These are phyloP conservation scores for Fissipunctia ypsillon DNA, from an alignment of 2,888 invertebrate species.

Conservation along the genomic window DNA sequence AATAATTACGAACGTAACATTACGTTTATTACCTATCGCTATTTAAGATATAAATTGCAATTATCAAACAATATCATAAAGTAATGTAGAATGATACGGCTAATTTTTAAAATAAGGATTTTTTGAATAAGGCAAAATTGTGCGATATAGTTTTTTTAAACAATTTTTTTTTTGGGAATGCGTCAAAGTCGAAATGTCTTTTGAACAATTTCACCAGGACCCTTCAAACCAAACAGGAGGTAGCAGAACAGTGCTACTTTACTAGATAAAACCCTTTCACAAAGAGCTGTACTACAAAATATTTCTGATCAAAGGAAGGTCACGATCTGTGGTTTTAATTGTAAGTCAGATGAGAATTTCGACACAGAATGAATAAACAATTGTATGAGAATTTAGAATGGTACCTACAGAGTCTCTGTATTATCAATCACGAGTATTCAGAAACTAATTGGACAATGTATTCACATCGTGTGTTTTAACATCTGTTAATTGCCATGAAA, in stretches of 20 bases:
- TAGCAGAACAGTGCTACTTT: not conserved
- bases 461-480: constrained; percentile 52
- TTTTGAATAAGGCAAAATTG: not conserved
- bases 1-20: constrained; percentile 59
- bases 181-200: no score
- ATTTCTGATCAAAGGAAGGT: not conserved
- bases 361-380: constrained; percentile 28
- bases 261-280: not conserved
- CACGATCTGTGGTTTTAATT: constrained; percentile 6
- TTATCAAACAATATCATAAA: constrained; percentile 74
- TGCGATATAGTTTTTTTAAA: not conserved
- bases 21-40: constrained; percentile 23
- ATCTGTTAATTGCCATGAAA: constrained; percentile 55
- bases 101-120: not conserved
- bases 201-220: not conserved
- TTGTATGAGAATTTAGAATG: constrained; percentile 42
- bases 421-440: constrained; percentile 54
- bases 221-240: not conserved
- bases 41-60: constrained; percentile 73
- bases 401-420: not conserved
- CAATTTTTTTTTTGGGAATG: not conserved
- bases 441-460: constrained; percentile 56
- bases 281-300: not conserved
- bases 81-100: constrained; percentile 24
- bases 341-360: constrained; percentile 28